Evolutionary conservation across 2,888 invertebrate genomes (phyloP), one percentile per base, ranked within the genome.

Genomic region (Andrena fulva): DNA sequence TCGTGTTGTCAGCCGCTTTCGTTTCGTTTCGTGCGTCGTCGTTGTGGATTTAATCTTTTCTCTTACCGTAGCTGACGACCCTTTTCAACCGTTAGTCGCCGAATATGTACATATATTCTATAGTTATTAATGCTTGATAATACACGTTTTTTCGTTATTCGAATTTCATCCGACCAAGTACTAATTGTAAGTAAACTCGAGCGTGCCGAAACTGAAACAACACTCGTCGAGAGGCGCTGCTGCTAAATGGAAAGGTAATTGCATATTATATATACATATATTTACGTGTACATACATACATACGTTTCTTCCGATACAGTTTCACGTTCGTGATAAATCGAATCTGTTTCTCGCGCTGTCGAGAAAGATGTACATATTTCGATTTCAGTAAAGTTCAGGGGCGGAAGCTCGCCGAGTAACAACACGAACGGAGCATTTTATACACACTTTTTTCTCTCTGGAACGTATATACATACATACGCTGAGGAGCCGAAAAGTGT

Each of bases 1-100:
- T 81, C 83, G 74, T 62, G 56, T 83, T 83, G 85, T 80, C 83
- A 54, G 77, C 56, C 75, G 77, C 48, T 66, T 35, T 77, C 77
- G 77, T 68, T 80, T 56, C 76, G 63, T 67, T 42, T 60, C 35
- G 71, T 56, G 10, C 56, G 56, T 27, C 1, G 20, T 56, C 24
- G 24, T 72, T 62, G 50, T 50, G 59, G 29, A 67, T 75, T 70
- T 52, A 62, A 70, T 83, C 60, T 76, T 81, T 83, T 70, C 68
- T 54, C 50, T 50, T 71, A 8, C 54, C 8, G 10, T 10, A 16
- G n/a, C 54, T 10, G 24, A 10, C 54, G 20, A 29, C 29, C 35
- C 31, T 8, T 52, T 50, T 48, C 29, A 5, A 52, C 52, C 54
- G 42, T 63, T 27, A 27, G 54, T 60, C 12, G 42, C 35, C 50